A percentile compares a stretch with the other conserved stretches of the same genome.
Conservation (phyloP, 92 coral and sea anemone species). For the Epizoanthus illoricatus region DNA sequence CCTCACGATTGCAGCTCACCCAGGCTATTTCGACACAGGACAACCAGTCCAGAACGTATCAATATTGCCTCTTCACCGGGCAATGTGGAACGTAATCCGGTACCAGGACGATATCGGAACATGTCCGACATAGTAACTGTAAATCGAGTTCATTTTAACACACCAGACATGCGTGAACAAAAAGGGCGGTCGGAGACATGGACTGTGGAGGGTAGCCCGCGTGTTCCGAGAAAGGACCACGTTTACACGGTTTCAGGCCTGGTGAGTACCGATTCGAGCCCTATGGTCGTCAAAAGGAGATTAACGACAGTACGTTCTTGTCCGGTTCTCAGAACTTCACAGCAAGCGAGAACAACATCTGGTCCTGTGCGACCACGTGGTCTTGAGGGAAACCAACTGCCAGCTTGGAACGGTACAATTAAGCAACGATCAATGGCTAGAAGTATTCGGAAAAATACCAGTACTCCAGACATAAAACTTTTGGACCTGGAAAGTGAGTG, state of each 20-base stretch:
- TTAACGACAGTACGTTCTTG: slow-evolving; percentile 9
- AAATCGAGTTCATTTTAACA: slow-evolving; percentile 27
- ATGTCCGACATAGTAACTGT: neutral
- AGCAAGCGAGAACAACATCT: neutral
- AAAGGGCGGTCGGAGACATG: neutral
- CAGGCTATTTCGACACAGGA: neutral
- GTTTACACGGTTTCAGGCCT: neutral
- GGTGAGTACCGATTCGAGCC: neutral
- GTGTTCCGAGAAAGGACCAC: neutral
- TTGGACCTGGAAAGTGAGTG: neutral
- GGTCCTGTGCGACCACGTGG: neutral
- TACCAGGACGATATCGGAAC: neutral
- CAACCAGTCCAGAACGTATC: neutral
- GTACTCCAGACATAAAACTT: slow-evolving; percentile 1
- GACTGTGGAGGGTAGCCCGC: neutral
- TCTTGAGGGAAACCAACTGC: neutral
- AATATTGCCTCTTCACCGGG: neutral
- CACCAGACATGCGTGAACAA: neutral
- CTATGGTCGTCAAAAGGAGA: neutral
- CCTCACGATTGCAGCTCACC: neutral
- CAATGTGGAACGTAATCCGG: neutral
- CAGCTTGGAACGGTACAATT: neutral
- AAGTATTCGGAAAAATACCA: too few relatives aligned
- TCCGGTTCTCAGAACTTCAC: neutral
- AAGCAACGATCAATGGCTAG: neutral